These are phyloP conservation scores for Pterophyllum scalare DNA, from an alignment of 2,113 vertebrate genomes.

Conservation along the genomic window DNA sequence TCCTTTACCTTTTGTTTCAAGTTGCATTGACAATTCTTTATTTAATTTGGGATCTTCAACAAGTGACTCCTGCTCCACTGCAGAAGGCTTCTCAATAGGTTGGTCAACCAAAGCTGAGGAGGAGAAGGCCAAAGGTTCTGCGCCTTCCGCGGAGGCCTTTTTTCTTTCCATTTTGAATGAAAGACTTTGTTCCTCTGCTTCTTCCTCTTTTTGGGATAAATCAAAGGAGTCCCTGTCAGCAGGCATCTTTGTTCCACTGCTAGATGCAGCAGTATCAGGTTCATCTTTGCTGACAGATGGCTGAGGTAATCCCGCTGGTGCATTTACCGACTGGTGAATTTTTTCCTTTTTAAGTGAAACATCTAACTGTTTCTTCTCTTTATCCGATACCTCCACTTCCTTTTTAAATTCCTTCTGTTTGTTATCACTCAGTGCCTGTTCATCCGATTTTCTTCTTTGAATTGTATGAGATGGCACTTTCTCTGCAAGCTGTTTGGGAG, in stretches of 20 bases:
- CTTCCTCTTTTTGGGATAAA: constrained; percentile 53
- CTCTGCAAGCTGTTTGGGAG: constrained; percentile 19
- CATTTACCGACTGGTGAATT: constrained; percentile 6
- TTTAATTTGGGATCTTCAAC: constrained; percentile 8
- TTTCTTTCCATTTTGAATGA: constrained; percentile 24
- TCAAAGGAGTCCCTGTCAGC: constrained; percentile 36
- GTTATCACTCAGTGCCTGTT: background rate
- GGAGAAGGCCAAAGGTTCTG: constrained; percentile 10
- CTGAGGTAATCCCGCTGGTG: constrained; percentile 25
- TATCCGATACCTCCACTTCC: background rate
- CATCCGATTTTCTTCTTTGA: constrained; percentile 2
- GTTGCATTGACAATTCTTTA: background rate
- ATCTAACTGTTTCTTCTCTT: constrained; percentile 19
- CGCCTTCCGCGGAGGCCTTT: constrained; percentile 17
- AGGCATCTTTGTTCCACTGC: constrained; percentile 55
- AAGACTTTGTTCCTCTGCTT: background rate
- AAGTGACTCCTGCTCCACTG: background rate
- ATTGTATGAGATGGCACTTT: constrained; percentile 25
- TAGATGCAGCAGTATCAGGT: constrained; percentile 48
- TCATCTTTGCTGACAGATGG: constrained; percentile 49
- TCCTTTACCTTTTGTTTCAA: constrained; percentile 11
- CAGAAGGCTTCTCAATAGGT: constrained; percentile 9
- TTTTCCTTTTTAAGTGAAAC: constrained; percentile 3
- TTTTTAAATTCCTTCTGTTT: constrained; percentile 12
- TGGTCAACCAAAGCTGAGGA: background rate